Evolutionary conservation across 2,797 vertebrate genomes (phyloP).

Genomic region (Hydrocynus forskahlii): DNA sequence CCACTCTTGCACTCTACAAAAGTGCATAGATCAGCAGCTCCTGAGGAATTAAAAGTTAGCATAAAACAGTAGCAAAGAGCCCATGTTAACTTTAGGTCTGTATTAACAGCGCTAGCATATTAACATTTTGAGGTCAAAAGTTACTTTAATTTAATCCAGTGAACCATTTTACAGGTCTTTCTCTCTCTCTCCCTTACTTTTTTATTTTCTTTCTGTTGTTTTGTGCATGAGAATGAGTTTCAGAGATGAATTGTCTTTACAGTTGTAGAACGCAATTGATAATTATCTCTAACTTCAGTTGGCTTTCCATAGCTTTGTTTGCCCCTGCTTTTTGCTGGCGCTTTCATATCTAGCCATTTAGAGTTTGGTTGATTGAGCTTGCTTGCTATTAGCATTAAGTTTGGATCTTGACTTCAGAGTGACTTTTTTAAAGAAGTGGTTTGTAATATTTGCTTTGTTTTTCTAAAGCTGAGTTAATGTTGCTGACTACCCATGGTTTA

Average conservation of each 20-base stretch:
- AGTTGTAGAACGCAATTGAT: neutral
- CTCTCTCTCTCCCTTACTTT: conserved; percentile 29
- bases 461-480: neutral
- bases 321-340: conserved; percentile 31
- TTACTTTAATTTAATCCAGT: too few relatives aligned
- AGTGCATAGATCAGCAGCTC: too few relatives aligned
- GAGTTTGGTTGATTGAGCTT: conserved; percentile 18
- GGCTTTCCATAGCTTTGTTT: conserved; percentile 26
- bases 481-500: neutral
- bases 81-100: too few relatives aligned
- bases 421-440: neutral
- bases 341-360: conserved; percentile 30
- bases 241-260: conserved; percentile 26
- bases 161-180: too few relatives aligned
- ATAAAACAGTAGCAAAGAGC: too few relatives aligned
- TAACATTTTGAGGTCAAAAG: too few relatives aligned
- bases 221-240: conserved; percentile 66
- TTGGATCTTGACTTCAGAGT: neutral
- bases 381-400: neutral
- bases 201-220: conserved; percentile 49
- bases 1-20: too few relatives aligned
- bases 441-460: neutral
- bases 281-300: neutral
- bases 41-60: too few relatives aligned
- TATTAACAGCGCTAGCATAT: too few relatives aligned